phyloP scores from a whole-genome alignment of 2,888 invertebrate species.

The Bunonema sp. region DNA sequence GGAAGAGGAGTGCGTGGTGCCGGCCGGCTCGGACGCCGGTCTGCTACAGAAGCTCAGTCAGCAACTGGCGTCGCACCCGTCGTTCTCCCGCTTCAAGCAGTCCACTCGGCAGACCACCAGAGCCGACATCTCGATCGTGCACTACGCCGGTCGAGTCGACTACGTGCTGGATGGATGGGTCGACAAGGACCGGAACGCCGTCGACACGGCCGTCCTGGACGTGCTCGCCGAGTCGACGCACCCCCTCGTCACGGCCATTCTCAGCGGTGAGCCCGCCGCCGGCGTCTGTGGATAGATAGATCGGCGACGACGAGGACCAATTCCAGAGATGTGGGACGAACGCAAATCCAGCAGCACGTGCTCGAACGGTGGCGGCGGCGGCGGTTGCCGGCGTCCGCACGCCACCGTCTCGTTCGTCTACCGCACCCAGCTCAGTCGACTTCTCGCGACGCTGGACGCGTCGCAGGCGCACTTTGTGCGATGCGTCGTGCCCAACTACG shows the following conservation, averaged over 20 bases:
- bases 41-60: conserved; percentile 31
- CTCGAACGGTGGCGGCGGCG: too few species aligned
- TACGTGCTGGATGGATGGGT: conserved; percentile 49
- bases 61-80: conserved; percentile 11
- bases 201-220: conserved; percentile 46
- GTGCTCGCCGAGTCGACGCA: conserved; percentile 25
- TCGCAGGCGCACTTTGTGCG: conserved; percentile 42
- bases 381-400: too few species aligned
- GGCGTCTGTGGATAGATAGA: too few species aligned
- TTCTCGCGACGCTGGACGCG: conserved; percentile 35
- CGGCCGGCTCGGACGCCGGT: conserved; percentile 32
- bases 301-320: not conserved
- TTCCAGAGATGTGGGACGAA: too few species aligned
- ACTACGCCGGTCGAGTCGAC: conserved; percentile 48
- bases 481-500: conserved; percentile 45
- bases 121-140: conserved; percentile 26
- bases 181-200: conserved; percentile 47
- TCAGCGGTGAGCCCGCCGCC: too few species aligned
- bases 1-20: conserved; percentile 43
- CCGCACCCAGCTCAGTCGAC: conserved; percentile 31
- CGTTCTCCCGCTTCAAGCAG: conserved; percentile 39
- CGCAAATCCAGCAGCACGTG: too few species aligned
- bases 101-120: conserved; percentile 10
- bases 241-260: conserved; percentile 16
- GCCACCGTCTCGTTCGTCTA: conserved; percentile 17